These are phyloP conservation scores for Eupithecia vulgata DNA, from an alignment of 2,888 invertebrate genomes.

Conservation along the genomic window DNA sequence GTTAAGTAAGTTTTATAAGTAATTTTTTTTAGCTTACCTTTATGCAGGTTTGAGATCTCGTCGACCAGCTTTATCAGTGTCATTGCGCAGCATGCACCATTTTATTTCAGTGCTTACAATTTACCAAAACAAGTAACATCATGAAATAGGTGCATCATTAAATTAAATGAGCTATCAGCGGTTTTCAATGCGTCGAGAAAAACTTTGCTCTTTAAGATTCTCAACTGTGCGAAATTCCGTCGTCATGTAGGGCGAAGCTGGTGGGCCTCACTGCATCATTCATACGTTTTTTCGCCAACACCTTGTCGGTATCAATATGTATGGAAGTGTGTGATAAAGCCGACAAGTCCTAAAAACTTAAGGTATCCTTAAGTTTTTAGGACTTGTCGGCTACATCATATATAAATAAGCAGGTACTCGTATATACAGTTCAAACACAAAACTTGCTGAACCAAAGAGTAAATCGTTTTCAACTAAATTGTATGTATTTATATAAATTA, in stretches of 20 bases:
- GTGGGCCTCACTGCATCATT: slow-evolving; percentile 81
- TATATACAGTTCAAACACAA: slow-evolving; percentile 17
- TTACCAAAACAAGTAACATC: slow-evolving; percentile 31
- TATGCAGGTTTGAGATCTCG: not conserved
- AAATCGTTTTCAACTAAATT: not conserved
- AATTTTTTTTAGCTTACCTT: not conserved
- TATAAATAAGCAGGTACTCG: too few species aligned
- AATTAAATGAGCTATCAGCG: slow-evolving; percentile 79
- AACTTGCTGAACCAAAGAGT: slow-evolving; percentile 21
- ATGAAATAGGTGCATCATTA: slow-evolving; percentile 67
- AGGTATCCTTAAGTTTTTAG: too few species aligned
- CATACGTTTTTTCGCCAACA: slow-evolving; percentile 79
- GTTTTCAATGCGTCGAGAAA: slow-evolving; percentile 70
- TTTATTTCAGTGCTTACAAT: slow-evolving; percentile 29
- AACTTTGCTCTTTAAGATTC: slow-evolving; percentile 70
- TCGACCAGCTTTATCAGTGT: slow-evolving; percentile 12
- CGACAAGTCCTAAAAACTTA: slow-evolving; percentile 50
- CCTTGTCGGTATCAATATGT: slow-evolving; percentile 80
- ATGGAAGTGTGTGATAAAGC: slow-evolving; percentile 71
- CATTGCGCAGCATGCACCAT: slow-evolving; percentile 28
- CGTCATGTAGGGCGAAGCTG: slow-evolving; percentile 72
- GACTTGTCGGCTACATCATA: too few species aligned
- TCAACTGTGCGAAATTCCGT: slow-evolving; percentile 78
- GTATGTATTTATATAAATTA: slow-evolving; percentile 14
- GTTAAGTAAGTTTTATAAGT: too few species aligned